Percentiles rank a stretch among this genome's conserved stretches.
Conservation (phyloP, 2,888 invertebrate genomes). For the Notodonta ziczac region DNA sequence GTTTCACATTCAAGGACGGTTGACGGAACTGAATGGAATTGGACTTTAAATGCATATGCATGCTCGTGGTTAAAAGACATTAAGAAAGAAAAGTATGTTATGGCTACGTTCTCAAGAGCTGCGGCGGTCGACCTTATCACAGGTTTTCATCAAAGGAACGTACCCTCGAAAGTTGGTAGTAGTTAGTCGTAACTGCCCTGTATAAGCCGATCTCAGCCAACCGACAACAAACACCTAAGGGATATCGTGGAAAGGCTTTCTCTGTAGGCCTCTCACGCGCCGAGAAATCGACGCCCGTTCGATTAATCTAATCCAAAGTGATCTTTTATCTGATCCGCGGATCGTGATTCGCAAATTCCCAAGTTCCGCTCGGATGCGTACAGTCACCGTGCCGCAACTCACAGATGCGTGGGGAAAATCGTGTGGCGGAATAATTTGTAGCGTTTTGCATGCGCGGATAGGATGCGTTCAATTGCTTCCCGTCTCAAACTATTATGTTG, state of each 20-base stretch:
- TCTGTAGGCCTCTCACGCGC: conserved; percentile 48
- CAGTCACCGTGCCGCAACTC: conserved; percentile 30
- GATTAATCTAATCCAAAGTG: conserved; percentile 57
- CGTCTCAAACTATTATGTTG: conserved; percentile 54
- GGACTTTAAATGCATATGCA: background rate
- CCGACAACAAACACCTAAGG: conserved; percentile 59
- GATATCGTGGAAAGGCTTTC: conserved; percentile 57
- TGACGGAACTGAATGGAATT: conserved; percentile 1
- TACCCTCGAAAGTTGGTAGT: background rate
- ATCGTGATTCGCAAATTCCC: conserved; percentile 40
- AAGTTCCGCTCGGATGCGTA: conserved; percentile 33
- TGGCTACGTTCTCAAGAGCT: background rate
- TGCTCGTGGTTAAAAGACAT: background rate
- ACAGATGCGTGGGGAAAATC: conserved; percentile 58
- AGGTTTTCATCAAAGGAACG: background rate
- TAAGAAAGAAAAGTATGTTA: background rate
- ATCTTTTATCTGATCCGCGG: conserved; percentile 45
- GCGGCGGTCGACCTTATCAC: background rate
- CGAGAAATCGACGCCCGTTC: conserved; percentile 46
- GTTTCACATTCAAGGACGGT: conserved; percentile 5
- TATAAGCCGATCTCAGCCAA: background rate
- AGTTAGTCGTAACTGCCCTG: background rate
- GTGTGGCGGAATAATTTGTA: conserved; percentile 57
- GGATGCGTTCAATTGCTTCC: conserved; percentile 59
- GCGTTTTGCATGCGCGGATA: conserved; percentile 56